A percentile compares a stretch with the other conserved stretches of the same genome.
phyloP scores from a whole-genome alignment of 2,888 invertebrate species.

The Diaperis boleti region DNA sequence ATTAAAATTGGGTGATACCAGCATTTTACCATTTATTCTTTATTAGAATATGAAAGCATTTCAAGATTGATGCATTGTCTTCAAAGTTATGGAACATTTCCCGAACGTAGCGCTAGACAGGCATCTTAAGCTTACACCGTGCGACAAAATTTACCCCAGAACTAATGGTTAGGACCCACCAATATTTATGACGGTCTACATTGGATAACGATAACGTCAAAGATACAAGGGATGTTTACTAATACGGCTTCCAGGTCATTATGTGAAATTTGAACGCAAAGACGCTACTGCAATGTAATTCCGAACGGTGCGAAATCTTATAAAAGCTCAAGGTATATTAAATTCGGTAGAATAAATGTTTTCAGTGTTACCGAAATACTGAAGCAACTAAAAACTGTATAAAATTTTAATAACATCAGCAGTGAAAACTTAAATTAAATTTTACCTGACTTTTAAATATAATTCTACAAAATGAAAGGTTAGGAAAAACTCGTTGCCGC shows the following conservation, averaged over 20 bases:
- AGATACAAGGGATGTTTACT: slow-evolving; percentile 9
- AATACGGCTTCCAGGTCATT: slow-evolving; percentile 21
- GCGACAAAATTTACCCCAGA: slow-evolving; percentile 13
- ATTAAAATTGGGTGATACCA: no score
- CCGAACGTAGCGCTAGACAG: no score
- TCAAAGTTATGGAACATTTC: no score
- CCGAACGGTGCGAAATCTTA: slow-evolving; percentile 1
- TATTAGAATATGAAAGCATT: no score
- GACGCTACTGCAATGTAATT: not conserved
- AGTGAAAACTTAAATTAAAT: not conserved
- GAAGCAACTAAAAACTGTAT: not conserved
- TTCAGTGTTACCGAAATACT: not conserved
- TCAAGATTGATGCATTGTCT: no score
- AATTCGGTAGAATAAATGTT: slow-evolving; percentile 1
- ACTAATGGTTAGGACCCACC: slow-evolving; percentile 19
- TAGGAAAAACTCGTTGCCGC: not conserved
- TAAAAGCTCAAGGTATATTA: not conserved
- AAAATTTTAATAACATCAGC: not conserved
- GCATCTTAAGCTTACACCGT: slow-evolving; percentile 19
- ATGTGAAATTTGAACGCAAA: not conserved
- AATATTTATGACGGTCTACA: slow-evolving; percentile 6
- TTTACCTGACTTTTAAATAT: not conserved
- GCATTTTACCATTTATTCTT: no score
- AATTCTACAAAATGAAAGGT: not conserved
- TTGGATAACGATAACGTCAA: slow-evolving; percentile 21